These are phyloP conservation scores for Pinna nobilis DNA, from an alignment of 1,140 invertebrate species.

Conservation along the genomic window DNA sequence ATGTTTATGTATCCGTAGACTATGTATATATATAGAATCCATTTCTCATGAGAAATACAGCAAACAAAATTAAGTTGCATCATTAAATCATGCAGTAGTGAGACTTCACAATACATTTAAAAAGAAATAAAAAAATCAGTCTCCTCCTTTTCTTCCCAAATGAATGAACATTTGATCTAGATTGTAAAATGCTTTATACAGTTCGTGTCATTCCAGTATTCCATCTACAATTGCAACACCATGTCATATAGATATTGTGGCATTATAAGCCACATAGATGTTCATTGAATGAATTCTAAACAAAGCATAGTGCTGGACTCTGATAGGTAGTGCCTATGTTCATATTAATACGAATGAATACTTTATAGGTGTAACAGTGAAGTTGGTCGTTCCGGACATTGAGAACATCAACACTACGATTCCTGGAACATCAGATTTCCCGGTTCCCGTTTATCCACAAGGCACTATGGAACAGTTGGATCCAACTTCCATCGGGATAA, in stretches of 20 bases:
- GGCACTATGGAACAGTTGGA: constrained; percentile 21
- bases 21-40: no score
- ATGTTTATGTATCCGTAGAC: no score
- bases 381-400: constrained; percentile 32
- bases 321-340: neutral
- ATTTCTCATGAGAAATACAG: no score
- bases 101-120: no score
- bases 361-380: constrained; percentile 40
- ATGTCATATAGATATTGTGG: no score
- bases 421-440: constrained; percentile 17
- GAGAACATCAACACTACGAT: constrained; percentile 35
- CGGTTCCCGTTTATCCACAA: constrained; percentile 19
- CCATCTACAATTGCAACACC: neutral
- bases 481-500: constrained; percentile 12
- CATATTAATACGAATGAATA: no score
- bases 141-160: neutral
- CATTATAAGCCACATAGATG: neutral
- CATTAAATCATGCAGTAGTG: no score
- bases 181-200: neutral
- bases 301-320: neutral
- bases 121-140: neutral
- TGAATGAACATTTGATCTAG: neutral
- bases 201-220: neutral
- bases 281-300: neutral
- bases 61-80: no score